phyloP scores from a whole-genome alignment of 1,140 invertebrate genomes.

The Papilio helenus region DNA sequence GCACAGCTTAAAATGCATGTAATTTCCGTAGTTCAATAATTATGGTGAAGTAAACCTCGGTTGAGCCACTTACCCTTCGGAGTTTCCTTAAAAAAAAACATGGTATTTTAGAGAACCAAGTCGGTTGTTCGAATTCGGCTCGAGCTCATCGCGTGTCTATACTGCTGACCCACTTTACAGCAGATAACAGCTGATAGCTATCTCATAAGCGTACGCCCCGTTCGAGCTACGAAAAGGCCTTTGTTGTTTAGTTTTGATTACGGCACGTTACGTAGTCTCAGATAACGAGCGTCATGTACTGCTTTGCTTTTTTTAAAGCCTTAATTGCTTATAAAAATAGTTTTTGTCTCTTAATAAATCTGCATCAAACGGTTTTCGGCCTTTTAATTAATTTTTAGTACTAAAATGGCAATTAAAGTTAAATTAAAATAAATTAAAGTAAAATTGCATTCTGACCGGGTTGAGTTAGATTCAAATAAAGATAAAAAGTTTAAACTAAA shows the following conservation, averaged over 20 bases:
- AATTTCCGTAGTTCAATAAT: too few species aligned
- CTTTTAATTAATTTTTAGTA: too few species aligned
- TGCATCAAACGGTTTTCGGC: too few species aligned
- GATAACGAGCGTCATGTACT: constrained; percentile 25
- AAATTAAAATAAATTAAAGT: background rate
- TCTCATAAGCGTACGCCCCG: constrained; percentile 12
- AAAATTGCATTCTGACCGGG: background rate
- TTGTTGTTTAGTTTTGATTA: constrained; percentile 37
- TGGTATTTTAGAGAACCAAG: background rate
- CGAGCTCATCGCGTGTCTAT: constrained; percentile 26
- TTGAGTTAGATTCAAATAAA: background rate
- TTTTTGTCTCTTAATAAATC: background rate
- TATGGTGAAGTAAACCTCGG: too few species aligned
- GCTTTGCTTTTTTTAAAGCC: background rate
- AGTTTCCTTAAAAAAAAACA: background rate
- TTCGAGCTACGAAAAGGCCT: constrained; percentile 34
- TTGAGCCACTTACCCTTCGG: background rate
- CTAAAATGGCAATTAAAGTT: background rate
- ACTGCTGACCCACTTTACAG: constrained; percentile 22
- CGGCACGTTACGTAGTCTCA: constrained; percentile 28
- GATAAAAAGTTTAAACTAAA: too few species aligned
- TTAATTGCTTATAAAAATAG: background rate
- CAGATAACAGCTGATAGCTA: constrained; percentile 26
- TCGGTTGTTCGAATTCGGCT: background rate
- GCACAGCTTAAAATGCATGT: background rate